Evolutionary conservation across 2,797 vertebrate species (phyloP), one percentile per base, ranked within the genome.

Genomic region (Carcharodon carcharias): DNA sequence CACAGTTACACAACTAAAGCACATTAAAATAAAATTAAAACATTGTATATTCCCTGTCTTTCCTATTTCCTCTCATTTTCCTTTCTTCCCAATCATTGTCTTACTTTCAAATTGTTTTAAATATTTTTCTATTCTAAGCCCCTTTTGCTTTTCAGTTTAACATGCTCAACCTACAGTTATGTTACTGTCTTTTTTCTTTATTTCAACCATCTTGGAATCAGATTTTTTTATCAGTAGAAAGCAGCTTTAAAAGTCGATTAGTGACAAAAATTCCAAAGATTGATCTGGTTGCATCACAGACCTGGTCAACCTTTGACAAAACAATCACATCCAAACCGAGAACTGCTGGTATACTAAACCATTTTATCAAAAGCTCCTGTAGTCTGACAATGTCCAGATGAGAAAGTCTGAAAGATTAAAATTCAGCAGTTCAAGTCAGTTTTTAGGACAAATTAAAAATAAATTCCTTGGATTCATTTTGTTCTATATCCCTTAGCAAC

Each of bases 391-490:
- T n/a, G 89, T 63, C 35, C 89, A 92, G 58, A 92, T 92, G 16
- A 92, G 58, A 92, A 92, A 92, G 31, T 5, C 61, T 63, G 58
- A 92, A 61, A 61, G 31, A 63, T 92, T 92, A 71, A 94, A 95
- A 95, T 54, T 50, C 93, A 71, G 45, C 67, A 71, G 45, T 12
- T 71, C 28, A 65, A 26, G 65, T 69, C 67, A 95, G 35, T 54
- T 95, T 71, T 45, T 71, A 45, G 63, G 50, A 71, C 23, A 26
- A 67, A 71, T 26, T 54, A 45, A 95, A 28, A 94, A 54, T 54
- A 95, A 50, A 54, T 95, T 69, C 28, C 67, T 54, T 54, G 45
- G 12, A 69, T 95, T 71, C 50, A 54, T 95, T 95, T 95, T 14
- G 23, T 95, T 95, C 65, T 26, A 50, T 28, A 95, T 54, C 28